Conservation (phyloP, 2,797 vertebrate species). For the Tiaroga cobitis region DNA sequence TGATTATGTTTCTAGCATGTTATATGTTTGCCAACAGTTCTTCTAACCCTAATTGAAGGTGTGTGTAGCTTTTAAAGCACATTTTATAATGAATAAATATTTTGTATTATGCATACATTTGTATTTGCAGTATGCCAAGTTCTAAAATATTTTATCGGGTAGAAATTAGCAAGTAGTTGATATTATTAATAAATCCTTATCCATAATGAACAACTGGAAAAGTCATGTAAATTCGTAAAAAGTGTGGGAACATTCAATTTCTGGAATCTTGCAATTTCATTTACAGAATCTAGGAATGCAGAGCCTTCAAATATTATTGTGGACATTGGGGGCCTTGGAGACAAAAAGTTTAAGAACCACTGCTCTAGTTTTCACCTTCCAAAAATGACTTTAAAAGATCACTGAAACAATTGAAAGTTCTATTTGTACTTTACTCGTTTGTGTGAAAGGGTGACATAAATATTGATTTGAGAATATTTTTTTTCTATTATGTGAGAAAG, state of each 20-base stretch:
- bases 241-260: background rate
- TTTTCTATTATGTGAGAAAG: too few species aligned
- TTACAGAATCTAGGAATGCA: background rate
- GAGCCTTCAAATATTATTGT: background rate
- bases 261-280: background rate
- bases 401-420: background rate
- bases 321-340: background rate
- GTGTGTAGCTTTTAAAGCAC: too few species aligned
- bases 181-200: too few species aligned
- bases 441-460: background rate
- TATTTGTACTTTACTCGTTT: background rate
- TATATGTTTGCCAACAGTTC: too few species aligned
- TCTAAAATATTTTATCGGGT: background rate
- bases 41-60: too few species aligned
- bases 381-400: background rate
- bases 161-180: background rate
- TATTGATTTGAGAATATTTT: background rate
- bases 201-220: background rate
- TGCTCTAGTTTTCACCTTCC: too few species aligned
- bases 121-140: background rate
- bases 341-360: background rate
- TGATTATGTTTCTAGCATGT: too few species aligned
- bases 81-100: background rate
- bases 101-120: background rate
- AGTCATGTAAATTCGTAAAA: background rate